phyloP scores from a whole-genome alignment of 2,888 invertebrate genomes.

The Perizoma affinitatum region DNA sequence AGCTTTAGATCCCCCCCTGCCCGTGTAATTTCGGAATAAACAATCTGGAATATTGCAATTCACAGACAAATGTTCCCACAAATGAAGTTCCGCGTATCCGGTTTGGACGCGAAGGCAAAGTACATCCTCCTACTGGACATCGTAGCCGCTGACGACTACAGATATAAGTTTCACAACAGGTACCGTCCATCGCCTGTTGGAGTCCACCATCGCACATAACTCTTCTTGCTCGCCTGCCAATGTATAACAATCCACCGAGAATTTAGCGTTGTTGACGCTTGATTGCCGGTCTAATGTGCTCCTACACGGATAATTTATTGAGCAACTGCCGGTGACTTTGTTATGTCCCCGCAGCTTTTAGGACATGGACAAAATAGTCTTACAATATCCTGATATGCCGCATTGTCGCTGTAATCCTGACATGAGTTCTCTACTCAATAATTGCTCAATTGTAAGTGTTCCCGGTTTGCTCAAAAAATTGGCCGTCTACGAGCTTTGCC shows the following conservation, averaged over 20 bases:
- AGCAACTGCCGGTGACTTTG: neutral
- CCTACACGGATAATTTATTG: conserved; percentile 17
- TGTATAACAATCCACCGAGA: conserved; percentile 46
- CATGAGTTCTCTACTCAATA: neutral
- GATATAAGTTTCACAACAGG: conserved; percentile 99
- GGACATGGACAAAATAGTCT: too few species aligned
- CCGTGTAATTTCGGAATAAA: conserved; percentile 12
- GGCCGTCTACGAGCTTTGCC: conserved; percentile 6
- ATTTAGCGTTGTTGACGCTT: conserved; percentile 24
- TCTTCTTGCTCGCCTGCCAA: conserved; percentile 46
- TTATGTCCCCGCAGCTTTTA: too few species aligned
- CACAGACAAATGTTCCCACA: conserved; percentile 99
- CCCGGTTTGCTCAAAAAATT: conserved; percentile 8
- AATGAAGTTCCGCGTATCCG: conserved; percentile 99
- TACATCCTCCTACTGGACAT: conserved; percentile 99
- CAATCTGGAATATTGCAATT: conserved; percentile 56
- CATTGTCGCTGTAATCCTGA: too few species aligned
- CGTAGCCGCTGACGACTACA: conserved; percentile 99
- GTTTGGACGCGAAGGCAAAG: conserved; percentile 99
- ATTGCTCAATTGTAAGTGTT: neutral
- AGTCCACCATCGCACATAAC: conserved; percentile 47
- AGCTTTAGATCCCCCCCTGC: conserved; percentile 11
- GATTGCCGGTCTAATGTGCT: conserved; percentile 25
- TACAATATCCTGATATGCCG: too few species aligned
- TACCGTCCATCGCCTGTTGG: conserved; percentile 66